Evolutionary conservation across 2,113 vertebrate genomes (phyloP).

Genomic region (Tauraco erythrolophus): DNA sequence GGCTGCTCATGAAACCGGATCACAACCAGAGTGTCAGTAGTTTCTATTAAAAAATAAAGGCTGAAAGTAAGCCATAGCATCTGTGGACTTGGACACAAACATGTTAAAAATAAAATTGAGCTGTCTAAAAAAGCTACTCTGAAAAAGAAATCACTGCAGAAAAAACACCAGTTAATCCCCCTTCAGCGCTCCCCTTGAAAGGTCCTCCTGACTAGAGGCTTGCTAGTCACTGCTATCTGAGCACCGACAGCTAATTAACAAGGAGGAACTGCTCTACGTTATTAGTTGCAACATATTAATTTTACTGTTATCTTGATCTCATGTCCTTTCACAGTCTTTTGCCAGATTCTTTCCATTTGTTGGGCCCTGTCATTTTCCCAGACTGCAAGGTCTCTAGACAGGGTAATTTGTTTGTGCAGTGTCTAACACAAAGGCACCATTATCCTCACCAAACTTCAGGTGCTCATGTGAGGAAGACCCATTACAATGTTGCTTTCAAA

Average conservation of each 20-base stretch:
- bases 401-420: not conserved
- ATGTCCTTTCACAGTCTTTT: not conserved
- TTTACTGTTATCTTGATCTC: conserved; percentile 23
- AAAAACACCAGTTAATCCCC: not conserved
- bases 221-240: not conserved
- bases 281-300: conserved; percentile 15
- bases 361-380: not conserved
- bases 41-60: not conserved
- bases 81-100: not conserved
- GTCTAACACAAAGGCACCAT: conserved; percentile 25
- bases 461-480: not conserved
- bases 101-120: not conserved
- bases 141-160: not conserved
- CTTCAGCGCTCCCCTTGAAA: not conserved
- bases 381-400: not conserved
- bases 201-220: not conserved
- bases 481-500: not conserved
- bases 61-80: not conserved
- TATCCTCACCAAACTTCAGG: not conserved
- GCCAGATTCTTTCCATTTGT: not conserved
- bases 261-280: not conserved
- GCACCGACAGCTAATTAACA: not conserved
- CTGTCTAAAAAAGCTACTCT: not conserved
- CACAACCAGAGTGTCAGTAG: not conserved
- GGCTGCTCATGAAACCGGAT: not conserved